Conservation (phyloP, 2,113 vertebrate genomes). For the Antechinus flavipes region DNA sequence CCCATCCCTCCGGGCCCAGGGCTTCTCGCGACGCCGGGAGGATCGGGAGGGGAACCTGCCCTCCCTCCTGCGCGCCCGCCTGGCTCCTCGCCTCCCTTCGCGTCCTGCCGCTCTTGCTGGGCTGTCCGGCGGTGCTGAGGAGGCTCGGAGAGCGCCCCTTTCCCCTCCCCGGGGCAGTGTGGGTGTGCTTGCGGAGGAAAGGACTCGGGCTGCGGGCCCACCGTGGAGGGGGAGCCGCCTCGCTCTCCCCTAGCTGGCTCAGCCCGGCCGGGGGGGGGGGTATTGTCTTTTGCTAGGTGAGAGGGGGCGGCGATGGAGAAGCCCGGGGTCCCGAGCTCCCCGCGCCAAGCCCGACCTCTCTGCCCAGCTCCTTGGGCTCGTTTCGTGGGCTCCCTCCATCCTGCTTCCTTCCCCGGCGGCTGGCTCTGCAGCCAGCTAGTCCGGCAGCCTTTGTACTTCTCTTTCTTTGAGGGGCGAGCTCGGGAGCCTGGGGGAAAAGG, state of each 20-base stretch:
- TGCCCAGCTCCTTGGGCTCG: not conserved
- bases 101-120: not conserved
- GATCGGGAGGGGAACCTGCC: not conserved
- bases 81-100: too few species aligned
- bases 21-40: not conserved
- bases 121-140: not conserved
- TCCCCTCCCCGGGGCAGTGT: not conserved
- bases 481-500: not conserved
- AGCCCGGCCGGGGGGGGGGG: slow-evolving; percentile 49
- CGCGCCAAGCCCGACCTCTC: slow-evolving; percentile 12
- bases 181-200: not conserved
- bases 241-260: not conserved
- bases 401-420: not conserved
- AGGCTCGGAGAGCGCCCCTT: not conserved
- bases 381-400: not conserved
- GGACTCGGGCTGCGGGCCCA: not conserved
- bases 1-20: not conserved
- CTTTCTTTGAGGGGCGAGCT: not conserved
- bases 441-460: slow-evolving; percentile 74
- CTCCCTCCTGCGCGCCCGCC: not conserved
- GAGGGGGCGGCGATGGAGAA: slow-evolving; percentile 43
- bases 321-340: slow-evolving; percentile 29
- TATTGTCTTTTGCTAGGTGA: slow-evolving; percentile 60
- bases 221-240: slow-evolving; percentile 5
- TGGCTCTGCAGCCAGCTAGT: not conserved